A percentile compares a stretch with the other conserved stretches of the same genome.
Conservation (phyloP, 1,140 invertebrate species). For the Listronotus bonariensis region DNA sequence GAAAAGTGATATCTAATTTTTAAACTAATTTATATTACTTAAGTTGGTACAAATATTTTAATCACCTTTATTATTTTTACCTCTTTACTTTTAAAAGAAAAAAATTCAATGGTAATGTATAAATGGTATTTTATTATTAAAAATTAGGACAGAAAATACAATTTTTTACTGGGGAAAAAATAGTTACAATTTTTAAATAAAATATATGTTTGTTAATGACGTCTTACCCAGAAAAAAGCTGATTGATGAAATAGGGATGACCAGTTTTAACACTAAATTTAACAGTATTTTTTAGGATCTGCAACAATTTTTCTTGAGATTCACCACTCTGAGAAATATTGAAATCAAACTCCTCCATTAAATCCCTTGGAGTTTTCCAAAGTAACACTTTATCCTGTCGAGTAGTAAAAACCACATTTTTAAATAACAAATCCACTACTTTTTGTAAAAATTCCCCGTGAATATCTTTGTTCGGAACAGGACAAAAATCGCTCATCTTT, state of each 20-base stretch:
- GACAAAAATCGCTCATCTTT: constrained; percentile 40
- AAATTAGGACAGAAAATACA: too few relatives aligned
- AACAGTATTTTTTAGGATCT: constrained; percentile 54
- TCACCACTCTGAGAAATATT: constrained; percentile 51
- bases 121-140: too few relatives aligned
- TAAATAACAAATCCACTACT: constrained; percentile 51
- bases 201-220: too few relatives aligned
- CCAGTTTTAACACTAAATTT: constrained; percentile 61
- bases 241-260: constrained; percentile 62
- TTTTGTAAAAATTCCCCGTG: constrained; percentile 54
- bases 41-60: too few relatives aligned
- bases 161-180: too few relatives aligned
- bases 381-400: constrained; percentile 51
- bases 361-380: constrained; percentile 53
- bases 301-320: constrained; percentile 54
- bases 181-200: too few relatives aligned
- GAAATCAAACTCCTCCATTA: constrained; percentile 53
- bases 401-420: constrained; percentile 53
- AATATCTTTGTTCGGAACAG: constrained; percentile 48
- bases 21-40: too few relatives aligned
- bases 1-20: too few relatives aligned
- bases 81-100: too few relatives aligned
- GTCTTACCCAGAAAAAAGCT: constrained; percentile 59
- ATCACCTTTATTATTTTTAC: too few relatives aligned
- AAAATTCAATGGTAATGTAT: too few relatives aligned